Conservation (phyloP, 2,888 invertebrate genomes). For the Priapulus caudatus region DNA sequence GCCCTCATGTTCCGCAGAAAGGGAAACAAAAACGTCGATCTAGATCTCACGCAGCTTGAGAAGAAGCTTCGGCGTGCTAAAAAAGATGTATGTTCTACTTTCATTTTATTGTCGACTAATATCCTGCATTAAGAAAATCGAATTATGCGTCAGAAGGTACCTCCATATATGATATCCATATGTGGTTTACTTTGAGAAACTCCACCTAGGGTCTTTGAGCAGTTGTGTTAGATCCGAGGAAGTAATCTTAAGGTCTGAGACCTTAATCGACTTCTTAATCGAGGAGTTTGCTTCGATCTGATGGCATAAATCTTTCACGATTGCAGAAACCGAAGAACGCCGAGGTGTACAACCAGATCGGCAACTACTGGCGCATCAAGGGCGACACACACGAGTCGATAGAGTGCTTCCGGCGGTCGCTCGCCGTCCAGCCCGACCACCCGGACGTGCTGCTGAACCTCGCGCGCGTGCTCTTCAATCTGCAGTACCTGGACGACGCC, state of each 20-base stretch:
- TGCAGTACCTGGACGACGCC: conserved; percentile 79
- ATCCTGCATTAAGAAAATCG: too few species aligned
- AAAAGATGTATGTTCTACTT: not conserved
- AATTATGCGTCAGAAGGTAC: too few species aligned
- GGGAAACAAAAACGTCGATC: not conserved
- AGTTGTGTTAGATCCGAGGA: too few species aligned
- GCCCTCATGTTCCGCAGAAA: not conserved
- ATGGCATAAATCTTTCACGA: too few species aligned
- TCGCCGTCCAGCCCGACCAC: conserved; percentile 68
- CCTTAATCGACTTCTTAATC: too few species aligned
- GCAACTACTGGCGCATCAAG: conserved; percentile 80
- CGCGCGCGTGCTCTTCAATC: conserved; percentile 67
- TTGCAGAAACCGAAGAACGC: conserved; percentile 48
- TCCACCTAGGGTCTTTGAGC: too few species aligned
- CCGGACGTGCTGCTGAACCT: conserved; percentile 71
- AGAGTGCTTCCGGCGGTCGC: conserved; percentile 73
- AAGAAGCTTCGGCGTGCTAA: not conserved
- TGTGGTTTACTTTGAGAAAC: too few species aligned
- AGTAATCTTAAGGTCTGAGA: too few species aligned
- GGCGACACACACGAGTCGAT: conserved; percentile 74
- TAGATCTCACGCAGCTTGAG: not conserved
- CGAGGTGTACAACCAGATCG: conserved; percentile 75
- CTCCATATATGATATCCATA: too few species aligned
- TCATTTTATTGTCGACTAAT: too few species aligned
- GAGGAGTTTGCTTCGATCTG: too few species aligned